Conservation (phyloP, 2,888 invertebrate genomes). For the Diplolepis rosae region DNA sequence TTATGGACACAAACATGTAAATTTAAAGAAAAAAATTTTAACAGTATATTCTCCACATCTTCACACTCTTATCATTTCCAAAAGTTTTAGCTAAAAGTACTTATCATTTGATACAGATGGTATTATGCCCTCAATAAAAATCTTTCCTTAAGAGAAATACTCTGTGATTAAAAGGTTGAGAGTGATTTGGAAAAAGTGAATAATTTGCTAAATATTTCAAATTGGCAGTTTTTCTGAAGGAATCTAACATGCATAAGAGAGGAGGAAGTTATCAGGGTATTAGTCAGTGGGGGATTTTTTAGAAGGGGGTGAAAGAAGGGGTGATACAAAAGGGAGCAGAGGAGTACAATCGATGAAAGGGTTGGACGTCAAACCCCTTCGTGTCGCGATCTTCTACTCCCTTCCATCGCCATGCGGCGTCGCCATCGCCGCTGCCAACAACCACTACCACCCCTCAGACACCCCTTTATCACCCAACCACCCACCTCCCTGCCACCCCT, state of each 20-base stretch:
- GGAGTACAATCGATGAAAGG: constrained; percentile 73
- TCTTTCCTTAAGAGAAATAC: too few species aligned
- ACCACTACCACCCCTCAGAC: constrained; percentile 54
- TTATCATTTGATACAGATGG: too few species aligned
- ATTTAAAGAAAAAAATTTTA: too few species aligned
- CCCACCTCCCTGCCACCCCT: constrained; percentile 58
- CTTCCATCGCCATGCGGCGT: constrained; percentile 57
- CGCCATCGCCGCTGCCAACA: constrained; percentile 53
- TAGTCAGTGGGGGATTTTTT: constrained; percentile 66
- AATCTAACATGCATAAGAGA: background rate
- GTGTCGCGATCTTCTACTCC: constrained; percentile 72
- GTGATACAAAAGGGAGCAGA: constrained; percentile 59
- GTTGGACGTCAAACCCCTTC: constrained; percentile 73
- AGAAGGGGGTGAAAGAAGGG: constrained; percentile 51
- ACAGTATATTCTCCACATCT: too few species aligned
- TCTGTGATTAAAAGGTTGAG: too few species aligned
- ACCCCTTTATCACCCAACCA: constrained; percentile 50
- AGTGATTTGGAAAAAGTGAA: background rate
- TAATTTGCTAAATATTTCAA: background rate
- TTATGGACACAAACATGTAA: too few species aligned
- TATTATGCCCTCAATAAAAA: too few species aligned
- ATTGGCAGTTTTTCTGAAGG: constrained; percentile 23
- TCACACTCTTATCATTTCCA: too few species aligned
- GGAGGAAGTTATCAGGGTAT: constrained; percentile 64
- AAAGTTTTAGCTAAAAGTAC: too few species aligned